Conservation (phyloP, 2,113 vertebrate species). For the Spheniscus mendiculus region DNA sequence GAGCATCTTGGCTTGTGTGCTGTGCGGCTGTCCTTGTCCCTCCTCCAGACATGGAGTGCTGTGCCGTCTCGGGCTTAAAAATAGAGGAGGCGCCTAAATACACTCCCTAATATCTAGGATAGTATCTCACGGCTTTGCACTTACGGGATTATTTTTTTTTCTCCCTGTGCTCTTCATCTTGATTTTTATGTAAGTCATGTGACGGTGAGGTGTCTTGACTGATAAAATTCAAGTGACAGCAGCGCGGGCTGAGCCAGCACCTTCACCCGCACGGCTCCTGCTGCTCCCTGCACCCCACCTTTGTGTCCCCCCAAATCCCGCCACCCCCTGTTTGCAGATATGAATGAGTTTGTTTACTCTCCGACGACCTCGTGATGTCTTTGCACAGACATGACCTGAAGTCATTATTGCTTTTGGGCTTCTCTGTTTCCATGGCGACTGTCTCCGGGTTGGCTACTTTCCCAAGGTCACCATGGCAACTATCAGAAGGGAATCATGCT, state of each 20-base stretch:
- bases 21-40: constrained; percentile 62
- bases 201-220: background rate
- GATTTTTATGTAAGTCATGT: constrained; percentile 16
- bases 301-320: background rate
- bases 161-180: background rate
- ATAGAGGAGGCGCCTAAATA: constrained; percentile 48
- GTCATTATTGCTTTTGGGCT: constrained; percentile 78
- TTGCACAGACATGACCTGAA: constrained; percentile 70
- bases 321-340: background rate
- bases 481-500: constrained; percentile 82
- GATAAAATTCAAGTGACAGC: background rate
- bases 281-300: background rate
- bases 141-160: background rate
- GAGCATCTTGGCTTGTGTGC: constrained; percentile 34
- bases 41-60: constrained; percentile 55
- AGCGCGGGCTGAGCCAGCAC: constrained; percentile 1
- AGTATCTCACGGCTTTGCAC: background rate
- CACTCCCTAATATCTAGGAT: constrained; percentile 32
- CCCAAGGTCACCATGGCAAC: constrained; percentile 84
- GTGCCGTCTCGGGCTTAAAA: constrained; percentile 48
- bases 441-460: constrained; percentile 78
- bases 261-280: background rate
- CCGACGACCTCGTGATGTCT: constrained; percentile 58
- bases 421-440: constrained; percentile 81
- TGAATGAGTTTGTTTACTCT: constrained; percentile 68